Base-by-base conservation (phyloP, 2,888 invertebrate genomes). In the Mimachlamys varia region DNA sequence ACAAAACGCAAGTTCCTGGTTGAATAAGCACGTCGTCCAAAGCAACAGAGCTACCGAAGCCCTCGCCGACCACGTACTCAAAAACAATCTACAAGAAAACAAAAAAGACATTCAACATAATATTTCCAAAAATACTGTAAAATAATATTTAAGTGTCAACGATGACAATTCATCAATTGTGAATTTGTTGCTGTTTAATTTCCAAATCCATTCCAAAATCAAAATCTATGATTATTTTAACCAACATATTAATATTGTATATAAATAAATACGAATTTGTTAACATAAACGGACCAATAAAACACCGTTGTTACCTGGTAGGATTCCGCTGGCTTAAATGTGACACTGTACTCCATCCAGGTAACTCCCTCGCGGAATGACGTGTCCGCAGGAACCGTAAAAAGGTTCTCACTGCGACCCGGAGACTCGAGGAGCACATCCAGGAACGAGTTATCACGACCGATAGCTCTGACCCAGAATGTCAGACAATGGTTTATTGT, bases 41-140 rank as follows among this genome's bases (percentile, higher is more conserved):
- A 38, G 92, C 90, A n/a, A 91, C 93, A 10, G 92, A 91, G 88
- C 93, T 93, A 10, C 93, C 93, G 49, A 91, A 90, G 87, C 93
- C 92, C n/a, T 92, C 92, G 22, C 94, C 93, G 50, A 93, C 91
- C 17, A 89, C 90, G 53, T 92, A 93, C 55, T 92, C 92, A 90
- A 94, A 93, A 3, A 91, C 87, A 44, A 94, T 87, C 94, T 94
- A 92, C 53, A 93, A 92, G 87, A 27, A 89, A 53, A 53, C 50
- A 50, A 50, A 50, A 50, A 7, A 53, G 5, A 17, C 5, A 53
- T 2, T 2, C 53, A 50, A n/a, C n/a, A 50, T 12, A 50, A 50
- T 15, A 53, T 53, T 19, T 53, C n/a, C n/a, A n/a, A n/a, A n/a
- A n/a, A n/a, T 13, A 10, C 2, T 53, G 1, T 53, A 12, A 17